Conservation (phyloP, 2,113 vertebrate species). For the Peromyscus maniculatus region DNA sequence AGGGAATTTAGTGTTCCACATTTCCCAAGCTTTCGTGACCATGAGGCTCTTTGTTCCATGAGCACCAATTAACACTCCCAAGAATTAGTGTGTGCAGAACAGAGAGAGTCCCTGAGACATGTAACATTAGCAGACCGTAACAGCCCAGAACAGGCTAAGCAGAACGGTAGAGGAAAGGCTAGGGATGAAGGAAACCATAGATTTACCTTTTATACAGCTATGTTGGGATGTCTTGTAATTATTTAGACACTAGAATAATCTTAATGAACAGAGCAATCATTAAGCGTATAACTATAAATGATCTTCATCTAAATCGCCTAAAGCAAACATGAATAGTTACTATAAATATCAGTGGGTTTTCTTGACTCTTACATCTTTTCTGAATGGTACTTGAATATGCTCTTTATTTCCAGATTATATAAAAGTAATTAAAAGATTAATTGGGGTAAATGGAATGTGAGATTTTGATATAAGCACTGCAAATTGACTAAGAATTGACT, state of each 20-base stretch:
- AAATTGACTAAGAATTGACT: slow-evolving; percentile 36
- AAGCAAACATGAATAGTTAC: slow-evolving; percentile 24
- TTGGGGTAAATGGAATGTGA: slow-evolving; percentile 49
- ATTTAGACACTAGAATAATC: slow-evolving; percentile 39
- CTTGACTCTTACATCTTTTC: slow-evolving; percentile 10
- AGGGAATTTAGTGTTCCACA: slow-evolving; percentile 43
- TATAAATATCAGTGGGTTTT: slow-evolving; percentile 37
- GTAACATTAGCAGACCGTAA: slow-evolving; percentile 57
- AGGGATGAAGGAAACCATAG: background rate
- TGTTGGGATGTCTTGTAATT: background rate
- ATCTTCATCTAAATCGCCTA: slow-evolving; percentile 50
- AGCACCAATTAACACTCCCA: slow-evolving; percentile 76
- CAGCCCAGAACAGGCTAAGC: background rate
- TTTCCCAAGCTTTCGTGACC: slow-evolving; percentile 79
- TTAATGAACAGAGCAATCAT: slow-evolving; percentile 43
- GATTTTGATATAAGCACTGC: slow-evolving; percentile 50
- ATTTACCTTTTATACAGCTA: slow-evolving; percentile 34
- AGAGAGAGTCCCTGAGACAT: background rate
- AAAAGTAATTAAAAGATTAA: slow-evolving; percentile 48
- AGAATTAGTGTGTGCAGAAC: slow-evolving; percentile 48
- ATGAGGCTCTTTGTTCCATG: slow-evolving; percentile 73
- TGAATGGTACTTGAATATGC: slow-evolving; percentile 49
- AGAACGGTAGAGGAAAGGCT: slow-evolving; percentile 43
- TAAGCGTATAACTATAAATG: slow-evolving; percentile 32
- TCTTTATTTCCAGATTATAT: slow-evolving; percentile 44